Evolutionary conservation across 2,888 invertebrate species (phyloP).

Genomic region (Argyra leucocephala): DNA sequence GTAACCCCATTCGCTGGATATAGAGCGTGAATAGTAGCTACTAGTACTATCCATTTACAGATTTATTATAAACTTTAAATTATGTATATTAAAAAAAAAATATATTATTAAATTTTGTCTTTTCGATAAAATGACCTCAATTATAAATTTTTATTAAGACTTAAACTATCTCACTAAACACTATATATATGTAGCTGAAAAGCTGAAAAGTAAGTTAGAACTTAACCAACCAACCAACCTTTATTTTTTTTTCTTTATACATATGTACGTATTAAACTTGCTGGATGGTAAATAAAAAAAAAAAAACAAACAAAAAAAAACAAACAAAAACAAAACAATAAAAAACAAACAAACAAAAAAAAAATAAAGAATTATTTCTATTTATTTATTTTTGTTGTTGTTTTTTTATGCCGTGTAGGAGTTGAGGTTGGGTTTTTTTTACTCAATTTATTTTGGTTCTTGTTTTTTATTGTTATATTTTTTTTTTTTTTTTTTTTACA

Average conservation of each 20-base stretch:
- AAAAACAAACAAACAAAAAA: constrained; percentile 21
- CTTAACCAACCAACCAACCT: background rate
- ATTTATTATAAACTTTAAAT: too few relatives aligned
- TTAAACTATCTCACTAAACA: too few relatives aligned
- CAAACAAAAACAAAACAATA: constrained; percentile 18
- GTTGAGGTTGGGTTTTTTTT: constrained; percentile 15
- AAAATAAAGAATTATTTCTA: constrained; percentile 18
- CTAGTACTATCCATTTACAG: too few relatives aligned
- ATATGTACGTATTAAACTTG: background rate
- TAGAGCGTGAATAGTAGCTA: too few relatives aligned
- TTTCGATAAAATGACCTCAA: background rate
- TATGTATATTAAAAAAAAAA: too few relatives aligned
- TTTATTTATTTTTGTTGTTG: constrained; percentile 23
- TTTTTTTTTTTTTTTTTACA: constrained; percentile 13
- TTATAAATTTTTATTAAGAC: background rate
- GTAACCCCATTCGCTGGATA: too few relatives aligned
- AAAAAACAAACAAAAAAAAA: too few relatives aligned
- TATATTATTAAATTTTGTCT: background rate
- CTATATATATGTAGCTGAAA: background rate
- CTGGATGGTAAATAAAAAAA: background rate
- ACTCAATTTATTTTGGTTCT: constrained; percentile 16
- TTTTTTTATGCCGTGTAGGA: constrained; percentile 19
- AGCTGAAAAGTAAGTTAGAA: background rate
- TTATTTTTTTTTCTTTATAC: too few relatives aligned
- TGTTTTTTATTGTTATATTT: constrained; percentile 20